A percentile compares a stretch with the other conserved stretches of the same genome.
phyloP scores from a whole-genome alignment of 2,888 invertebrate species.

The Mesoligia furuncula region DNA sequence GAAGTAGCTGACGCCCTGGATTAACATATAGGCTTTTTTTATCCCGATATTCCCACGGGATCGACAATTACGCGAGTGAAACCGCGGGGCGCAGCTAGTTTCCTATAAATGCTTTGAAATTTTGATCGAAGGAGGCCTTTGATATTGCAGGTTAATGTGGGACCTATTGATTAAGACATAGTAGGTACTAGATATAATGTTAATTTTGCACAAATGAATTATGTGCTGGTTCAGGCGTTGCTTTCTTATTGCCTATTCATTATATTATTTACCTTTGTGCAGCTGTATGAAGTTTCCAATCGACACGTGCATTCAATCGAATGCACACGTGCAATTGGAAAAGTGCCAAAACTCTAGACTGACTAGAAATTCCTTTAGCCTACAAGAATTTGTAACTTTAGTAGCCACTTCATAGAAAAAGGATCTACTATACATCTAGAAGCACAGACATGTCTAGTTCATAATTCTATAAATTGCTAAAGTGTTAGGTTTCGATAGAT shows the following conservation, averaged over 20 bases:
- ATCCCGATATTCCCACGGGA: too few species aligned
- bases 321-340: constrained; percentile 25
- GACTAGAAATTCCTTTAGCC: constrained; percentile 19
- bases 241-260: constrained; percentile 9
- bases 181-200: background rate
- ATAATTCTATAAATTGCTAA: background rate
- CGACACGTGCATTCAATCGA: constrained; percentile 27
- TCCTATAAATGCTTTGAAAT: background rate
- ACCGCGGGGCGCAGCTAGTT: too few species aligned
- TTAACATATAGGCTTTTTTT: too few species aligned
- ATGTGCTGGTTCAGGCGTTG: background rate
- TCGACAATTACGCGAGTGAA: too few species aligned
- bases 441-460: background rate
- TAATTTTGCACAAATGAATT: background rate
- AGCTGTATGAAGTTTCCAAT: constrained; percentile 10
- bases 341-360: constrained; percentile 24
- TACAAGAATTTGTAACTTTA: background rate
- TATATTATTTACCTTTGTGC: background rate
- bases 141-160: background rate
- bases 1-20: too few species aligned
- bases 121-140: background rate
- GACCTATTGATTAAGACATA: background rate
- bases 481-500: background rate
- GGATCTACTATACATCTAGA: background rate
- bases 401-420: background rate